Evolutionary conservation across 1,140 invertebrate species (phyloP), one percentile per base, ranked within the genome.

Genomic region (Diplogasteroides magnus): DNA sequence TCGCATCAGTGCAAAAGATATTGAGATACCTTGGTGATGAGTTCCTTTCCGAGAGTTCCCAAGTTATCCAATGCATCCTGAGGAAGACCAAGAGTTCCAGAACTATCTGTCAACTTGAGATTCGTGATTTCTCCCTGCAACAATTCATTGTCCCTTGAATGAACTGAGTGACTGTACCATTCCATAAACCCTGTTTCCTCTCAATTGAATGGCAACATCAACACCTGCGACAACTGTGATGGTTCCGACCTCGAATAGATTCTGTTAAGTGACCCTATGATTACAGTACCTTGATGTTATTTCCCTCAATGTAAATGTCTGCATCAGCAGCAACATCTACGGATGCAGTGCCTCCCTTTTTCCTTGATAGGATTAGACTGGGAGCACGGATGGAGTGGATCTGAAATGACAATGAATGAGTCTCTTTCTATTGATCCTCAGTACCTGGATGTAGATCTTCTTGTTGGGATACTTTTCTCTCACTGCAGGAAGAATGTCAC

Each of bases 41-140:
- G 63, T 59, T 83, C 80, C 67, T 82, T 82, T 61, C 81, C 80
- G n/a, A 82, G 69, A 61, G 70, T 76, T 37, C 81, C 81, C n/a
- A 82, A 62, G 64, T 82, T 82, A 57, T 83, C 81, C 0, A 82
- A 60, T 11, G 81, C 81, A 64, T 82, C 79, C 59, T 83, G 81
- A 26, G 78, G 79, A 37, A 82, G 65, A 55, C 80, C 80, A 0
- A 83, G 68, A n/a, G 72, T 61, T 62, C 73, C 73, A 31, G 66
- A 68, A 27, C 69, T 62, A 68, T 82, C 81, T 3, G 67, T 68
- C 15, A 82, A 71, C 23, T 82, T 67, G 31, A 82, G 68, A 31
- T 71, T 61, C 19, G 77, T 76, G 61, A 82, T 80, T 62, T 78
- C 71, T n/a, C 76, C 79, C 29, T 73, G 64, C 19, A 59, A 25